Conservation (phyloP, 2,888 invertebrate species). For the Synanthedon andrenaeformis region DNA sequence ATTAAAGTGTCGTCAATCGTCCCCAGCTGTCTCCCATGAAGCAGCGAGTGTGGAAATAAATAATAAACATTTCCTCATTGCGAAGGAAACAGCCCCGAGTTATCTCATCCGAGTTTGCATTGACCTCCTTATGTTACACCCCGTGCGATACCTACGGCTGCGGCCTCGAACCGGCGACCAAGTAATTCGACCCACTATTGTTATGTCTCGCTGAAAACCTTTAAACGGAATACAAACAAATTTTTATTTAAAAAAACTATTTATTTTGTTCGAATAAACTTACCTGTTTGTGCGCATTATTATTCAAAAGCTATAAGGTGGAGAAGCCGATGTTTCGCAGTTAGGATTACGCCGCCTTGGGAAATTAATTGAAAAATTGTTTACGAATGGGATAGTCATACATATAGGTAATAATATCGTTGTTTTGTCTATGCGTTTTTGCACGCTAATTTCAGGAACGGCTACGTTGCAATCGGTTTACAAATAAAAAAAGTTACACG, state of each 20-base stretch:
- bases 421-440: too few relatives aligned
- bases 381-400: too few relatives aligned
- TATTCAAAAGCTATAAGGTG: not conserved
- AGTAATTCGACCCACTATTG: not conserved
- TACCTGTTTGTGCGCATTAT: not conserved
- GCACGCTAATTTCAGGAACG: too few relatives aligned
- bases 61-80: constrained; percentile 31
- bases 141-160: constrained; percentile 2
- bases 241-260: too few relatives aligned
- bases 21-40: too few relatives aligned
- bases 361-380: too few relatives aligned
- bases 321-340: too few relatives aligned
- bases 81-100: constrained; percentile 40
- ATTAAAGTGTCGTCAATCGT: too few relatives aligned
- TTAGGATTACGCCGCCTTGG: too few relatives aligned
- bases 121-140: constrained; percentile 33
- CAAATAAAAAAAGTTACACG: too few relatives aligned
- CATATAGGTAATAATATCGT: too few relatives aligned
- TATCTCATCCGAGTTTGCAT: constrained; percentile 31
- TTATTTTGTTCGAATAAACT: not conserved
- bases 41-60: constrained; percentile 7
- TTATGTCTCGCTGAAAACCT: not conserved
- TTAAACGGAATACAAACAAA: not conserved
- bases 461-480: too few relatives aligned
- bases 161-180: constrained; percentile 1